Percentiles rank a stretch among this genome's conserved stretches.
Conservation (phyloP, 2,888 invertebrate genomes). For the Lucinisca nassula region DNA sequence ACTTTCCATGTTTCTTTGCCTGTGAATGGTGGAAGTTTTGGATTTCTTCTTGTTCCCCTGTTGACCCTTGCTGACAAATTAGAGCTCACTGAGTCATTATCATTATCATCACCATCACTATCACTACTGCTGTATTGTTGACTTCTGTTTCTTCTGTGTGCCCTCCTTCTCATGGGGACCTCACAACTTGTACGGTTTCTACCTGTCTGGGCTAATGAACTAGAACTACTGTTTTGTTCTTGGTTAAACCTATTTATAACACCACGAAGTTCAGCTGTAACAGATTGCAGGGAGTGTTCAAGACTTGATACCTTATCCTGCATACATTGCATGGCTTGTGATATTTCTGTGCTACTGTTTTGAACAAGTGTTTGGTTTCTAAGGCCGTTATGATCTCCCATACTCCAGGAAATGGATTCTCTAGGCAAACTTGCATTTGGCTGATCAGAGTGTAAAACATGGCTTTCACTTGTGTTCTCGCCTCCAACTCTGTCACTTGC, state of each 20-base stretch:
- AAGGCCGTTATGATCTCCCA: no score
- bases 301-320: neutral
- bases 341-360: no score
- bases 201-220: no score
- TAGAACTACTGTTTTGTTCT: neutral
- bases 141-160: neutral
- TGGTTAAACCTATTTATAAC: neutral
- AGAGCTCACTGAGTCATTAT: neutral
- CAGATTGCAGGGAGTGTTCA: neutral
- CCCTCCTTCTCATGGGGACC: neutral
- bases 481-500: no score
- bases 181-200: no score
- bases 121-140: neutral
- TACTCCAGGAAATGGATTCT: no score
- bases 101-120: neutral
- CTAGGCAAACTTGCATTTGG: no score
- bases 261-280: neutral
- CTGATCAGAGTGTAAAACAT: no score
- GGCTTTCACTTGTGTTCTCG: no score
- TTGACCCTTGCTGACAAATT: no score
- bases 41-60: neutral
- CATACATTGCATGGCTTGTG: neutral
- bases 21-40: constrained; percentile 35
- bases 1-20: no score
- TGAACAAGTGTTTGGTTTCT: no score